Conservation (phyloP, 2,113 vertebrate species). For the Epinephelus moara region DNA sequence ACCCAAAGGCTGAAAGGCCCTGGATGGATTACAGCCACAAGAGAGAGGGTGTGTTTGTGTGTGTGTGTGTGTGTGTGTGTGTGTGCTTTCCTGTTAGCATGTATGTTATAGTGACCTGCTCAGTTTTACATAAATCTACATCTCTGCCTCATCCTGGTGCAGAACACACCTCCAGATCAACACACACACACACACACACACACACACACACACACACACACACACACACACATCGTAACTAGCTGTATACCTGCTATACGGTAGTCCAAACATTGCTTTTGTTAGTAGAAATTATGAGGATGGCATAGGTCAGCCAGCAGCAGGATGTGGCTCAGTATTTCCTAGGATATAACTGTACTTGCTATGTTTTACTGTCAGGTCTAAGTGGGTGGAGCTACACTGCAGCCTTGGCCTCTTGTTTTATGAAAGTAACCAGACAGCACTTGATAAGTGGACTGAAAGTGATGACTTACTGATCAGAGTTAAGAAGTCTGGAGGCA, state of each 20-base stretch:
- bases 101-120: conserved; percentile 10
- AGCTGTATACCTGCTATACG: not conserved
- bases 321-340: not conserved
- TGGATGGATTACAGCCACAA: conserved; percentile 48
- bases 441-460: no score
- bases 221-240: not conserved
- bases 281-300: not conserved
- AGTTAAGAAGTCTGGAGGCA: not conserved
- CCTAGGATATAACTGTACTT: not conserved
- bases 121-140: conserved; percentile 3
- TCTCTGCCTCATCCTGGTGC: not conserved
- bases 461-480: not conserved
- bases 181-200: not conserved
- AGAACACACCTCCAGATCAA: not conserved
- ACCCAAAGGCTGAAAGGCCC: conserved; percentile 43
- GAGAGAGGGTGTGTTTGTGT: conserved; percentile 16
- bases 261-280: not conserved
- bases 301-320: not conserved
- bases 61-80: conserved; percentile 13
- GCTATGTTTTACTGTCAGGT: not conserved
- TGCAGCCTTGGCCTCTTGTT: not conserved
- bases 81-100: not conserved
- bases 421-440: no score
- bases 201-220: no score
- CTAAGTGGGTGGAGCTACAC: not conserved